These are phyloP conservation scores for Eilema caniola DNA, from an alignment of 2,888 invertebrate species.

Conservation along the genomic window DNA sequence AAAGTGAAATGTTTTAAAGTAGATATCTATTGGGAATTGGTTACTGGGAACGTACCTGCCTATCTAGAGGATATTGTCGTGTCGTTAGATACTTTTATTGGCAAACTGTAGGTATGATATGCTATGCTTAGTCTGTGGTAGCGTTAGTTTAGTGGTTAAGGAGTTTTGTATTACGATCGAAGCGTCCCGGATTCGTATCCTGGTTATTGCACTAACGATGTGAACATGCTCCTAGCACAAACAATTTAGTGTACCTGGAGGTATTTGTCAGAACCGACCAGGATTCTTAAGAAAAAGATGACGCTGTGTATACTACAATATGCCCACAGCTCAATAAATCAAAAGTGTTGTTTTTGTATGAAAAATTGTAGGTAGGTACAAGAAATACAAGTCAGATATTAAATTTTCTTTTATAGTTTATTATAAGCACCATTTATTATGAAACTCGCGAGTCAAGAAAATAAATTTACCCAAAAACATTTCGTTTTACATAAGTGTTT, in stretches of 20 bases:
- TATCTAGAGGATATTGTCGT: neutral
- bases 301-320: too few relatives aligned
- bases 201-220: neutral
- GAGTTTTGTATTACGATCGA: neutral
- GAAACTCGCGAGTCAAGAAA: neutral
- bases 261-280: neutral
- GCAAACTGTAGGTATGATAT: neutral
- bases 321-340: neutral
- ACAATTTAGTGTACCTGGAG: neutral
- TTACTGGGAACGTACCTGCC: neutral
- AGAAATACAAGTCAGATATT: neutral
- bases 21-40: neutral
- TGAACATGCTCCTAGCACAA: neutral
- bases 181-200: neutral
- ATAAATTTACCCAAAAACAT: neutral
- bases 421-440: conserved; percentile 1
- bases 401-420: neutral
- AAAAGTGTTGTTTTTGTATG: neutral
- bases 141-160: neutral
- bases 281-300: too few relatives aligned
- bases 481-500: neutral
- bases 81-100: neutral
- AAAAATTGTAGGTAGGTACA: neutral
- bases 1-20: neutral
- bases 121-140: neutral